Evolutionary conservation across 2,113 vertebrate genomes (phyloP).

Genomic region (Ciconia stormi): DNA sequence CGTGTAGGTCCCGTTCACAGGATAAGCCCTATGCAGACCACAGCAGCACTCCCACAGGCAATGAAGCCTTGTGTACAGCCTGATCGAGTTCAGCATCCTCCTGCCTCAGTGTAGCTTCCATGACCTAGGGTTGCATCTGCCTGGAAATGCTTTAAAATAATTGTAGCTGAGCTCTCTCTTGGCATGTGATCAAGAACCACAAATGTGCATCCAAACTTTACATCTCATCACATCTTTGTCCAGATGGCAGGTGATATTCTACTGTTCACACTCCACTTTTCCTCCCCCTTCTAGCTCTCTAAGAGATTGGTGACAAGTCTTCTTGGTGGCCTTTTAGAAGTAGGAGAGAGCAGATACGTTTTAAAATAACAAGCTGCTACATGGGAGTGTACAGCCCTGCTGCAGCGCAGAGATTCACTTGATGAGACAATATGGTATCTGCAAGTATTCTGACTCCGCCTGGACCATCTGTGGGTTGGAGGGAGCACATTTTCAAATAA

Average conservation of each 20-base stretch:
- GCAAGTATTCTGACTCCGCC: neutral
- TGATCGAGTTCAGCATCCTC: neutral
- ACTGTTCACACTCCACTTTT: constrained; percentile 59
- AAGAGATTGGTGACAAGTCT: constrained; percentile 51
- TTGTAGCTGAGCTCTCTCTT: constrained; percentile 25
- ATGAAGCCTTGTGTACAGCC: neutral
- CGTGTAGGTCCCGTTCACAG: neutral
- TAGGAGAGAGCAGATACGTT: constrained; percentile 34
- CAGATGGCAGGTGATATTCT: constrained; percentile 70
- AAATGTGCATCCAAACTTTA: constrained; percentile 57
- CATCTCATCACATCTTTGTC: constrained; percentile 59
- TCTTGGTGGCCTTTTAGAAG: constrained; percentile 56
- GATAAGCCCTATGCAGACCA: neutral
- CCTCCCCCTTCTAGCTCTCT: constrained; percentile 48
- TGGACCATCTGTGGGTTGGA: constrained; percentile 33
- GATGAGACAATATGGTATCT: constrained; percentile 45
- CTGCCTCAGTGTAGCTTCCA: neutral
- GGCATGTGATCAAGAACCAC: neutral
- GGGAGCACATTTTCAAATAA: constrained; percentile 24
- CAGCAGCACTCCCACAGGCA: neutral
- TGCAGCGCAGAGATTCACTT: constrained; percentile 16
- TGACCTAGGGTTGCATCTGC: neutral
- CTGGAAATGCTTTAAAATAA: constrained; percentile 29
- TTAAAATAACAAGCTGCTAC: constrained; percentile 66
- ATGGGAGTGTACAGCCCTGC: neutral